Conservation (phyloP, 2,797 vertebrate genomes). For the Oophaga sylvatica region DNA sequence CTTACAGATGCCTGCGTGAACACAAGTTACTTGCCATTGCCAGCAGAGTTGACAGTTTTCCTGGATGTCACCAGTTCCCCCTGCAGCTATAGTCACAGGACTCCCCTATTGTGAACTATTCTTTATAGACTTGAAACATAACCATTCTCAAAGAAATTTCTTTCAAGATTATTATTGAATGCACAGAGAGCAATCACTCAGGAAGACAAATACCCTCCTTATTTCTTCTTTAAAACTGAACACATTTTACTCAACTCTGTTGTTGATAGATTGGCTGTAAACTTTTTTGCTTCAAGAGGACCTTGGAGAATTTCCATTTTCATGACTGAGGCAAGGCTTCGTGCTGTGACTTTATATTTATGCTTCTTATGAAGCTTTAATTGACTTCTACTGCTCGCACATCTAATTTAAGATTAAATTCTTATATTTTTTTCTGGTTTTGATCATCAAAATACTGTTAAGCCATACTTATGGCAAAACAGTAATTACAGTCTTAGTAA, state of each 20-base stretch:
- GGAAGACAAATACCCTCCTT: slow-evolving; percentile 37
- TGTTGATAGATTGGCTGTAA: slow-evolving; percentile 18
- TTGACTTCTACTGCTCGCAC: background rate
- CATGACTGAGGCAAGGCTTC: background rate
- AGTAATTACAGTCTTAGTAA: background rate
- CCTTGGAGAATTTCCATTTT: background rate
- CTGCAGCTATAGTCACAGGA: slow-evolving; percentile 53
- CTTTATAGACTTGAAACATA: slow-evolving; percentile 49
- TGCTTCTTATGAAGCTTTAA: background rate
- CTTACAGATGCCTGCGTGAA: slow-evolving; percentile 56
- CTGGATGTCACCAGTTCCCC: slow-evolving; percentile 57
- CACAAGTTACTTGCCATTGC: slow-evolving; percentile 49
- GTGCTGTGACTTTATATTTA: background rate
- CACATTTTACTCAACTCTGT: slow-evolving; percentile 15
- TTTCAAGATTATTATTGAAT: slow-evolving; percentile 51
- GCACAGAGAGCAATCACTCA: slow-evolving; percentile 35
- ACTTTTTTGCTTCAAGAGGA: background rate
- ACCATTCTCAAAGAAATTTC: slow-evolving; percentile 44
- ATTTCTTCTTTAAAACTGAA: slow-evolving; percentile 42
- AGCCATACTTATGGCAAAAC: background rate
- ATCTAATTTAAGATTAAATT: background rate
- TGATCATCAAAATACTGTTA: background rate
- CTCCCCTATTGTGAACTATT: slow-evolving; percentile 30
- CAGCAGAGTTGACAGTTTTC: slow-evolving; percentile 55
- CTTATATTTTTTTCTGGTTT: background rate